phyloP scores from a whole-genome alignment of 1,140 invertebrate genomes.

The Trichogramma pretiosum region DNA sequence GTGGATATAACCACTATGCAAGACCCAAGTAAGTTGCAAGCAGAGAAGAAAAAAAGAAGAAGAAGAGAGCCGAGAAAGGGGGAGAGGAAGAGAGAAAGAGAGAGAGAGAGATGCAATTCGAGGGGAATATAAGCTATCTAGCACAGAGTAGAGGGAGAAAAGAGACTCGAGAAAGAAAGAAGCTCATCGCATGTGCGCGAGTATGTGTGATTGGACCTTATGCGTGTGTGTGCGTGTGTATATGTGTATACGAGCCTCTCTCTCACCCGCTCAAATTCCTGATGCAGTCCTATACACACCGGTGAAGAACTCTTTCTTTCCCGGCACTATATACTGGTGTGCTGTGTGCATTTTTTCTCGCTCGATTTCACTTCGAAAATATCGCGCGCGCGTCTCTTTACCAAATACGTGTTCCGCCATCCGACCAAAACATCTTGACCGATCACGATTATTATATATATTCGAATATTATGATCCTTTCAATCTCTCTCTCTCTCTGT shows the following conservation, averaged over 20 bases:
- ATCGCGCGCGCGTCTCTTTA: slow-evolving; percentile 12
- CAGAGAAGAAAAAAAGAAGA: slow-evolving; percentile 19
- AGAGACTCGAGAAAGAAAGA: too few relatives aligned
- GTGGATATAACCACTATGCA: slow-evolving; percentile 14
- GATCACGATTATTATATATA: too few relatives aligned
- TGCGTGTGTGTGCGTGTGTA: background rate
- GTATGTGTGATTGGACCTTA: slow-evolving; percentile 10
- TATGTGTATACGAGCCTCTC: too few relatives aligned
- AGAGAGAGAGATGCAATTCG: background rate
- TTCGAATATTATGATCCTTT: too few relatives aligned
- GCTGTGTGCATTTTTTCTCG: slow-evolving; percentile 21
- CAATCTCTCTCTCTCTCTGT: background rate
- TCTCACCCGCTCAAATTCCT: too few relatives aligned
- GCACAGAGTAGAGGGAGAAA: slow-evolving; percentile 37
- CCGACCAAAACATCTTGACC: too few relatives aligned
- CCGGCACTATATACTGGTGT: too few relatives aligned
- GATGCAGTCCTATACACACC: too few relatives aligned
- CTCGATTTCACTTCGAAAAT: slow-evolving; percentile 19
- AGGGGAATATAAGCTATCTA: slow-evolving; percentile 30
- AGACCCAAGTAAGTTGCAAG: slow-evolving; percentile 17
- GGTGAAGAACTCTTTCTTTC: slow-evolving; percentile 2
- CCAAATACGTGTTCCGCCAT: too few relatives aligned
- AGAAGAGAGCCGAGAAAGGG: slow-evolving; percentile 17
- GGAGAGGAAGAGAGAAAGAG: slow-evolving; percentile 1
- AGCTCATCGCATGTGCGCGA: slow-evolving; percentile 15